Evolutionary conservation across 2,113 vertebrate species (phyloP).

Genomic region (Sialia sialis): DNA sequence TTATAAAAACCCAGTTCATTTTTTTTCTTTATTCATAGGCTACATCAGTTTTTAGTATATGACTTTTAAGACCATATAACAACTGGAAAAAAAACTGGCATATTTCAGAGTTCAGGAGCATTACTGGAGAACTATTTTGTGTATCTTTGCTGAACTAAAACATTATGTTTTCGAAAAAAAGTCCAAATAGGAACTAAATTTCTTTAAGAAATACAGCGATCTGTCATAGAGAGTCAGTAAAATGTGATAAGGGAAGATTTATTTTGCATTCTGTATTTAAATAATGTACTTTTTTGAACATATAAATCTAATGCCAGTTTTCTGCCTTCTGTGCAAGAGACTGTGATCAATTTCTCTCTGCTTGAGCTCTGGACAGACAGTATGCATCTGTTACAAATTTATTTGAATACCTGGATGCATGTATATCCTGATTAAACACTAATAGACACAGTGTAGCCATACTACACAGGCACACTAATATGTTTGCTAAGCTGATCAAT

Average conservation of each 20-base stretch:
- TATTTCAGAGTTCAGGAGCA: neutral
- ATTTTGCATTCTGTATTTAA: conserved; percentile 24
- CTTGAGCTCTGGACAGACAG: neutral
- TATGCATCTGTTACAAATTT: conserved; percentile 7
- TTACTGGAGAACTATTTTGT: neutral
- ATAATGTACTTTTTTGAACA: neutral
- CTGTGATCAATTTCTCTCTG: conserved; percentile 7
- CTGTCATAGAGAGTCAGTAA: neutral
- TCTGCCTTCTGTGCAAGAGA: neutral
- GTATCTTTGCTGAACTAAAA: neutral
- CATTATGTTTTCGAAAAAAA: neutral
- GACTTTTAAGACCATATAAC: neutral
- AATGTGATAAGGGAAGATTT: neutral
- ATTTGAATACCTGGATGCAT: conserved; percentile 29
- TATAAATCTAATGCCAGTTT: conserved; percentile 19
- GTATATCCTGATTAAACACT: conserved; percentile 20
- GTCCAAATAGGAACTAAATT: neutral
- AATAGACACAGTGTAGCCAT: conserved; percentile 11
- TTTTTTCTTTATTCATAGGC: neutral
- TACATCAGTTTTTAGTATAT: neutral
- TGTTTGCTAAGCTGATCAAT: conserved; percentile 69
- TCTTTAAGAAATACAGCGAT: neutral
- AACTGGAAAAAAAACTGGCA: neutral
- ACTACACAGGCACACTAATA: conserved; percentile 43
- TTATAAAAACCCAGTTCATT: neutral